Conservation (phyloP, 2,113 vertebrate species). For the Lophochroa leadbeateri region DNA sequence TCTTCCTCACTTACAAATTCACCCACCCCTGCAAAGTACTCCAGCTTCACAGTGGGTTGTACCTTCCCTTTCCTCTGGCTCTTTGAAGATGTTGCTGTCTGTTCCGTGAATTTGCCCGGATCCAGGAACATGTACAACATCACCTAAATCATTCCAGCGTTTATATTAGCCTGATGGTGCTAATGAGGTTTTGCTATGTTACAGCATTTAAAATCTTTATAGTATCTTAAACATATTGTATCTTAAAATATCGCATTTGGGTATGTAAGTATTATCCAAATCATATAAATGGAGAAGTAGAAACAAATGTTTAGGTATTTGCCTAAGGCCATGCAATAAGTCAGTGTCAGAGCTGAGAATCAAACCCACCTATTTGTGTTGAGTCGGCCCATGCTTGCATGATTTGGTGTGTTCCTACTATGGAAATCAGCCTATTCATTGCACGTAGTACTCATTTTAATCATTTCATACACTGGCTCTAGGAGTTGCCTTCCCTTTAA, state of each 20-base stretch:
- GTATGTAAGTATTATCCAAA: constrained; percentile 20
- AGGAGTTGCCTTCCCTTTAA: constrained; percentile 32
- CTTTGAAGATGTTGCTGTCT: constrained; percentile 36
- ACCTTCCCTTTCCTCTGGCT: neutral
- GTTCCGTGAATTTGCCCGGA: neutral
- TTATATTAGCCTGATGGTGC: neutral
- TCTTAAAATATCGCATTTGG: constrained; percentile 20
- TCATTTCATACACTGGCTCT: neutral
- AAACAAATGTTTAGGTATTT: constrained; percentile 27
- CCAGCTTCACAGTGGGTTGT: neutral
- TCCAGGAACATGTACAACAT: constrained; percentile 3
- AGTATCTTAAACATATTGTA: constrained; percentile 37
- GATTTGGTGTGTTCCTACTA: constrained; percentile 15
- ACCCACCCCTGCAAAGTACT: neutral
- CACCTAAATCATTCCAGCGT: neutral
- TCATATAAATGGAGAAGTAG: constrained; percentile 18
- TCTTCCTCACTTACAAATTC: constrained; percentile 19
- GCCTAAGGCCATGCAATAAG: neutral
- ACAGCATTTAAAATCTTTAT: constrained; percentile 34
- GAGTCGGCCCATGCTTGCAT: constrained; percentile 48
- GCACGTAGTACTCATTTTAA: neutral
- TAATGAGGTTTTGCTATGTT: constrained; percentile 19
- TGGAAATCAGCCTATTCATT: constrained; percentile 35
- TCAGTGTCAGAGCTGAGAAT: neutral
- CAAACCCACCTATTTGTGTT: constrained; percentile 35